Evolutionary conservation across 2,113 vertebrate genomes (phyloP), one percentile per base, ranked within the genome.

Genomic region (Danionella cerebrum): DNA sequence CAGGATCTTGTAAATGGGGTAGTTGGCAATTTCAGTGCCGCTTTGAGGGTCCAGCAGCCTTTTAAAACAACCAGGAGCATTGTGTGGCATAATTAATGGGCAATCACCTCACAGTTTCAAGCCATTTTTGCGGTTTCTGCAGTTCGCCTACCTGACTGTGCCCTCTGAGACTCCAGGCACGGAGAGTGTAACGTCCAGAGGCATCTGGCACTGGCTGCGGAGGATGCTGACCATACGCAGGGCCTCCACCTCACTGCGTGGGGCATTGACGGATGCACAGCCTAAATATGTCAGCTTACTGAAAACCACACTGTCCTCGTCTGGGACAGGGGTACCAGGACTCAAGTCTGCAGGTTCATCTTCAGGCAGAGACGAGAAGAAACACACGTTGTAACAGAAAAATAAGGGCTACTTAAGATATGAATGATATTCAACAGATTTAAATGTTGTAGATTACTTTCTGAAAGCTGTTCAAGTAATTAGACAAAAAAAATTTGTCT

Each of bases 1-100:
- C 64, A 99, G 90, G 73, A 99, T 99, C 87, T 98, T 98, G 79
- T 99, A 96, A 80, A 99, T 97, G 10, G 96, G 96, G 66, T 98
- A 99, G 85, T 94, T 96, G 79, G 94, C 91, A 64, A 99, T 99
- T 87, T 99, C 96, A 12, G 89, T 90, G 70, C 91, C 92, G 21
- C 87, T 90, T 67, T 96, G 89, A 77, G 96, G 95, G 75, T 99
- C 96, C 79, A 99, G 80, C 77, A 98, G 85, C 84, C 96, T 99
- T 81, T 77, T 6, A 57, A 19, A 66, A 71, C 50, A 57, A 53
- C 72, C 22, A 68, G 51, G 33, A 48, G 45, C 67, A n/a, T n/a
- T n/a, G n/a, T n/a, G n/a, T n/a, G n/a, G n/a, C n/a, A n/a, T n/a
- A n/a, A n/a, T n/a, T n/a, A n/a, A n/a, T n/a, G n/a, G n/a, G n/a